Base-by-base conservation (phyloP, 2,888 invertebrate genomes). In the Sericinus montela region DNA sequence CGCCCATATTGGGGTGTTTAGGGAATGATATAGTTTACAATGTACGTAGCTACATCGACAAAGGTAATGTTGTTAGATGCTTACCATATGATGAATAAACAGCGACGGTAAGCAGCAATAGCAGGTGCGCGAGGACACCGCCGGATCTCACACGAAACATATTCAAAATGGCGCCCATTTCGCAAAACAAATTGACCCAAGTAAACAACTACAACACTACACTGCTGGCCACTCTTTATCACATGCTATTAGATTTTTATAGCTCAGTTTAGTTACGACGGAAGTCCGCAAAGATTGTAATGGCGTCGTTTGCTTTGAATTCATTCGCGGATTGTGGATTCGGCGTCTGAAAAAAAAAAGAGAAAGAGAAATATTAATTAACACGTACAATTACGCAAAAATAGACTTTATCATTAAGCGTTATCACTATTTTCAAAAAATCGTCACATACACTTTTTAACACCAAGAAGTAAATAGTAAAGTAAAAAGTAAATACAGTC, bases 51-150 rank as follows among this genome's bases (percentile, higher is more conserved):
- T 25, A 25, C 8, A 25, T 25, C 25, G 4, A 25, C 8, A 4
- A 8, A 10, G 1, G 3, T 0, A 30, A 11, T 5, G 10, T 13
- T 5, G 11, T 30, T 19, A 10, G 7, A 10, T 32, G 75, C 87
- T 81, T 14, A 87, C 87, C 87, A 56, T 86, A 77, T 56, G 86
- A 80, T 30, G 86, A 85, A 61, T 83, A 85, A 6, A 87, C 86
- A 25, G 80, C 75, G 45, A 81, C 47, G 72, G 67, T 25, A 32
- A 86, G 64, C 64, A 86, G 72, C 62, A 86, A 57, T 48, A 72
- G 63, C 45, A 71, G 61, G 49, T 69, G 71, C 52, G 70, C 65
- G 57, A 75, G 52, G 59, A 75, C 58, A 36, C 67, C 75, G 50
- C 74, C 75, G 59, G 72, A 58, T 49, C 62, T 62, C 54, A 72